A percentile compares a stretch with the other conserved stretches of the same genome.
phyloP scores from a whole-genome alignment of 2,797 vertebrate genomes.

The Anguilla anguilla region DNA sequence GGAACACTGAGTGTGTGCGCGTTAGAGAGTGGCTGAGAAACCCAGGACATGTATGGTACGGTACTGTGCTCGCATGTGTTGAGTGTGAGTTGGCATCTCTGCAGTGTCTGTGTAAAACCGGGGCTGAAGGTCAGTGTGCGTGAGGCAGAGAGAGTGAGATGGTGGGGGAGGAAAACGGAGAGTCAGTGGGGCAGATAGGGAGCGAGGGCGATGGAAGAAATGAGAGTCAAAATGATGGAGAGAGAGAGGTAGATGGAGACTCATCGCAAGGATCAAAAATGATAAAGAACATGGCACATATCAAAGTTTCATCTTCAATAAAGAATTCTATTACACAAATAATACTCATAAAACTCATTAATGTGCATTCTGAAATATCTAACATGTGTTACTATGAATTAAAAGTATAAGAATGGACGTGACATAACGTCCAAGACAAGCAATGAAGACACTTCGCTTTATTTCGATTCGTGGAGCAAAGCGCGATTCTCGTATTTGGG shows the following conservation, averaged over 20 bases:
- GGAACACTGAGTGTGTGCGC: background rate
- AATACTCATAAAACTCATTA: background rate
- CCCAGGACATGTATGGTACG: background rate
- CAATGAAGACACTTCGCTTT: background rate
- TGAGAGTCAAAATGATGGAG: background rate
- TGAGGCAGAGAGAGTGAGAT: background rate
- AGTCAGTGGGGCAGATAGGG: background rate
- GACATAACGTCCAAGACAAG: background rate
- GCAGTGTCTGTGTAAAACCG: background rate
- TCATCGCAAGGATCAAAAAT: background rate
- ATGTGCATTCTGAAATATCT: background rate
- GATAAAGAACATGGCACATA: background rate
- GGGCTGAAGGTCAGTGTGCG: constrained; percentile 2
- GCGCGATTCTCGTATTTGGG: background rate
- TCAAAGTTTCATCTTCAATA: background rate
- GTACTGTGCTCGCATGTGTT: background rate
- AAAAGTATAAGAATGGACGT: background rate
- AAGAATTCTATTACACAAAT: background rate
- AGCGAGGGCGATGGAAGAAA: background rate
- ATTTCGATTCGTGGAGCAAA: background rate
- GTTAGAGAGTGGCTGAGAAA: background rate
- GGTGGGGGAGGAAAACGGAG: background rate
- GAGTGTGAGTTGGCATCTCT: background rate
- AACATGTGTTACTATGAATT: background rate
- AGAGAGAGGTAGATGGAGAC: background rate